phyloP scores from a whole-genome alignment of 2,888 invertebrate genomes.

The Amblyjoppa proteus region DNA sequence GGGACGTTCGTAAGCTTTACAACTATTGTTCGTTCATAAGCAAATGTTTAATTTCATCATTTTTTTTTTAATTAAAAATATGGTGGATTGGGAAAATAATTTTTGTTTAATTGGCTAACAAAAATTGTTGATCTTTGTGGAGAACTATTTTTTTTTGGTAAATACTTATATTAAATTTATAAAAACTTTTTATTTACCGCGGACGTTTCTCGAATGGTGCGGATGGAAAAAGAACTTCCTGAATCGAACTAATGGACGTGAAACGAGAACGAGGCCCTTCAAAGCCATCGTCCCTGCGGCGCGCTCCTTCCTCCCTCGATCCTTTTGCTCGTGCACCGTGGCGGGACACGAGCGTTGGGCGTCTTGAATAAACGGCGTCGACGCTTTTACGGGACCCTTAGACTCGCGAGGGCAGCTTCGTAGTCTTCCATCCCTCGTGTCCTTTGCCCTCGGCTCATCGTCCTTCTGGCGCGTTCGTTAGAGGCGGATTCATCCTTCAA shows the following conservation, averaged over 20 bases:
- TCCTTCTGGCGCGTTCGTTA: slow-evolving; percentile 81
- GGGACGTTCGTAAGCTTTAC: background rate
- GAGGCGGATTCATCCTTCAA: slow-evolving; percentile 83
- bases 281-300: slow-evolving; percentile 28
- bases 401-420: slow-evolving; percentile 26
- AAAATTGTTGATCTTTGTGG: background rate
- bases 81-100: background rate
- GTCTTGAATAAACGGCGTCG: slow-evolving; percentile 65
- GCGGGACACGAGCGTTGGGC: slow-evolving; percentile 11
- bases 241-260: slow-evolving; percentile 49
- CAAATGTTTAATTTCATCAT: background rate
- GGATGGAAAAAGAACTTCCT: slow-evolving; percentile 15
- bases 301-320: slow-evolving; percentile 59
- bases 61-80: background rate
- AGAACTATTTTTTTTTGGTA: background rate
- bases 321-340: slow-evolving; percentile 35
- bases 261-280: slow-evolving; percentile 42
- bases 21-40: background rate
- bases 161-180: background rate
- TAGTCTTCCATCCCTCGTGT: slow-evolving; percentile 24
- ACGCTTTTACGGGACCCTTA: slow-evolving; percentile 55
- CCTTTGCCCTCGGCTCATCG: slow-evolving; percentile 71
- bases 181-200: background rate
- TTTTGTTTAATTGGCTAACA: background rate
- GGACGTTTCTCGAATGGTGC: background rate